These are phyloP conservation scores for Brachionus plicatilis DNA, from an alignment of 1,140 invertebrate species.

Conservation along the genomic window DNA sequence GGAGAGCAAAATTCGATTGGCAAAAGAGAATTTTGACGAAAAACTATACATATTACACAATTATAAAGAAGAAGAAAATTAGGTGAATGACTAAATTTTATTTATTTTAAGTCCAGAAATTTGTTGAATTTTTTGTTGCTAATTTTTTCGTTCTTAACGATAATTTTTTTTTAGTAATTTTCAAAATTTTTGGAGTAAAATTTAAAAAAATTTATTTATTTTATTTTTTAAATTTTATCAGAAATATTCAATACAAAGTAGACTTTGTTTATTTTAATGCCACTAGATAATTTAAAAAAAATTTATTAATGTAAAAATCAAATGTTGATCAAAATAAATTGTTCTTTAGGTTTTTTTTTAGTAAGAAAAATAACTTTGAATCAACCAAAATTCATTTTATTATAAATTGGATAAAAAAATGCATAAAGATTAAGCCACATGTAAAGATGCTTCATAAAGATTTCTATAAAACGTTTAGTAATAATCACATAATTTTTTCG, in stretches of 20 bases:
- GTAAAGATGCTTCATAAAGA: not conserved
- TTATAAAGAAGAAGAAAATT: conserved; percentile 25
- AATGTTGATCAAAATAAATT: too few species aligned
- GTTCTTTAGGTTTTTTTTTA: too few species aligned
- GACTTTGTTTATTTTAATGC: too few species aligned
- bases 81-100: not conserved
- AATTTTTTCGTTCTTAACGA: not conserved
- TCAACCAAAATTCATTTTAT: too few species aligned
- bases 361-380: too few species aligned
- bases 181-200: not conserved
- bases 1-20: not conserved
- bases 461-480: not conserved
- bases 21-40: conserved; percentile 35
- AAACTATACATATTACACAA: conserved; percentile 20
- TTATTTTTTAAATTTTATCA: not conserved
- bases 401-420: too few species aligned
- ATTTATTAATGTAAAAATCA: too few species aligned
- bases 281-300: too few species aligned
- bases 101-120: not conserved
- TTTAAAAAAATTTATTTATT: not conserved
- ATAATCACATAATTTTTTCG: not conserved
- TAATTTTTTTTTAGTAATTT: not conserved
- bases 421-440: too few species aligned
- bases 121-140: not conserved
- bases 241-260: too few species aligned